Base-by-base conservation (phyloP, 2,888 invertebrate genomes). In the Rosalia funebris region DNA sequence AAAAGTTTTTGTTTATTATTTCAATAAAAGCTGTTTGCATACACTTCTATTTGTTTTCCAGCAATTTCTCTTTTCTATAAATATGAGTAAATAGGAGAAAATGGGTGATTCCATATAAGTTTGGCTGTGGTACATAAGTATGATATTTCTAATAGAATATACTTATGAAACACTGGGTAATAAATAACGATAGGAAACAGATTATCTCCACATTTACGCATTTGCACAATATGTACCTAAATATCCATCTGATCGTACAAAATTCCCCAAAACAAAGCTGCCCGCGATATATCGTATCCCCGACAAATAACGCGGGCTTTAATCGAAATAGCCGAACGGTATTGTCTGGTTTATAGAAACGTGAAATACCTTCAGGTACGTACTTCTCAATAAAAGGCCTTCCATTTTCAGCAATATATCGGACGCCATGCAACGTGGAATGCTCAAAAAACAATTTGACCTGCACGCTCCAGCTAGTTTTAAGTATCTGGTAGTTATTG, bases 331-430 rank as follows among this genome's bases (percentile, higher is more conserved):
- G 41, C 15, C 16, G 41, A 16, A 41, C 5, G 3, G 17, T 17
- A 11, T 41, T 17, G n/a, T 41, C n/a, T n/a, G n/a, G n/a, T n/a
- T n/a, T n/a, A n/a, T n/a, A 41, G 20, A 25, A 44, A 11, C 44
- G 25, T 25, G 44, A 44, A 44, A 44, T 44, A 44, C 11, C 12
- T 44, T 2, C 45, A 42, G 14, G 9, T 63, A 82, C 83, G 77
- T 74, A 91, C 92, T 90, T 91, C 82, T 93, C 92, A 75, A 89
- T 88, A 77, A 90, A 87, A 1, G 92, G 91, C 44, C 92, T 82
- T 14, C 88, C 89, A 62, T 86, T 84, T 77, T 92, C 91, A 1
- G 91, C 90, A 54, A 92, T 91, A 71, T 92, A 92, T 16, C 89
- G 85, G 0, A 93, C 90, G 11, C 92, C 92, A 76, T 92, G 92